phyloP scores from a whole-genome alignment of 2,888 invertebrate genomes.

The Empis stercorea region DNA sequence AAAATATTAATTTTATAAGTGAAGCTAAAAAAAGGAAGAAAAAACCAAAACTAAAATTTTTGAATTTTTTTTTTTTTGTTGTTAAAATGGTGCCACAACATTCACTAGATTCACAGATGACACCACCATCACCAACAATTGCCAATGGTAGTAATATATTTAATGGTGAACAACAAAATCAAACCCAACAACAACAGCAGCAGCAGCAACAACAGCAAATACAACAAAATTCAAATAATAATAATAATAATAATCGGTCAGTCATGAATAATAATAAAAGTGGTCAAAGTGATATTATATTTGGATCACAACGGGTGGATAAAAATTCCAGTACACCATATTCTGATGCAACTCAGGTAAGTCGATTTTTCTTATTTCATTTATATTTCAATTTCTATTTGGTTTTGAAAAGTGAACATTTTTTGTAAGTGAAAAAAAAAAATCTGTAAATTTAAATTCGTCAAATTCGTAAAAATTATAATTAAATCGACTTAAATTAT shows the following conservation, averaged over 20 bases:
- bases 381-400: slow-evolving; percentile 5
- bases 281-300: slow-evolving; percentile 40
- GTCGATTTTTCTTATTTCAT: slow-evolving; percentile 30
- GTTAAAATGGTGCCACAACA: slow-evolving; percentile 25
- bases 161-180: slow-evolving; percentile 13
- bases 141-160: slow-evolving; percentile 4
- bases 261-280: slow-evolving; percentile 9
- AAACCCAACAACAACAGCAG: slow-evolving; percentile 1
- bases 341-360: slow-evolving; percentile 95
- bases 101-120: slow-evolving; percentile 22
- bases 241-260: slow-evolving; percentile 17
- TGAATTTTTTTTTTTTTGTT: neutral
- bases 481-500: too few species aligned
- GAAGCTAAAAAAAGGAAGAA: neutral
- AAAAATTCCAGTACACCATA: slow-evolving; percentile 89
- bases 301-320: slow-evolving; percentile 83
- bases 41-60: neutral
- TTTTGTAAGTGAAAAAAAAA: neutral
- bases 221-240: neutral
- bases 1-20: neutral
- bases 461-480: too few species aligned
- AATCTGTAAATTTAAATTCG: too few species aligned
- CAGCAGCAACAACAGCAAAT: too few species aligned
- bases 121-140: slow-evolving; percentile 17
- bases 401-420: neutral